Percentiles rank a stretch among this genome's conserved stretches.
Conservation (phyloP, 2,888 invertebrate genomes). For the Scaeva pyrastri region DNA sequence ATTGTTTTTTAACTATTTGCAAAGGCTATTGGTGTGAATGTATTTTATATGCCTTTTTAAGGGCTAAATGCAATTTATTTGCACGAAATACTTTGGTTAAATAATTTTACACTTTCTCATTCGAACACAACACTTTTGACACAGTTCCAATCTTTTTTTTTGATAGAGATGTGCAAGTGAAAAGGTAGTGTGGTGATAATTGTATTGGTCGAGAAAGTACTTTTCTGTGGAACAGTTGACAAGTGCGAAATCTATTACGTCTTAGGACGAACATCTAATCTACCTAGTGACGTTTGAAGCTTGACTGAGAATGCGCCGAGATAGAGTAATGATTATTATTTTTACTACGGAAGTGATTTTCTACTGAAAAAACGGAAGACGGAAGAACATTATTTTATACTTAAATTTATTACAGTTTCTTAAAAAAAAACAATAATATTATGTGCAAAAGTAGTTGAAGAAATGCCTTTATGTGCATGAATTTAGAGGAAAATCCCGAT, state of each 20-base stretch:
- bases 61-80: constrained; percentile 71
- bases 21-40: constrained; percentile 40
- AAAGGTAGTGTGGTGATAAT: neutral
- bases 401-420: too few species aligned
- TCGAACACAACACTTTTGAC: constrained; percentile 72
- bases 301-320: too few species aligned
- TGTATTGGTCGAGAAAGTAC: neutral
- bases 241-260: neutral
- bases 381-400: too few species aligned
- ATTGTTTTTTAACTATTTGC: constrained; percentile 11
- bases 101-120: constrained; percentile 70
- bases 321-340: too few species aligned
- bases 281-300: too few species aligned
- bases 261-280: neutral
- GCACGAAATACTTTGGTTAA: constrained; percentile 62
- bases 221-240: neutral
- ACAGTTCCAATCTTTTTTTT: constrained; percentile 67
- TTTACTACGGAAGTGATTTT: too few species aligned
- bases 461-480: too few species aligned
- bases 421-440: too few species aligned
- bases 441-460: too few species aligned
- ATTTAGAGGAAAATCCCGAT: too few species aligned
- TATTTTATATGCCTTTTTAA: constrained; percentile 58
- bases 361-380: too few species aligned
- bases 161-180: constrained; percentile 47